Percentiles rank a stretch among this genome's conserved stretches.
Evolutionary conservation across 2,888 invertebrate species (phyloP).

Genomic region (Apomyelois bistriatella): DNA sequence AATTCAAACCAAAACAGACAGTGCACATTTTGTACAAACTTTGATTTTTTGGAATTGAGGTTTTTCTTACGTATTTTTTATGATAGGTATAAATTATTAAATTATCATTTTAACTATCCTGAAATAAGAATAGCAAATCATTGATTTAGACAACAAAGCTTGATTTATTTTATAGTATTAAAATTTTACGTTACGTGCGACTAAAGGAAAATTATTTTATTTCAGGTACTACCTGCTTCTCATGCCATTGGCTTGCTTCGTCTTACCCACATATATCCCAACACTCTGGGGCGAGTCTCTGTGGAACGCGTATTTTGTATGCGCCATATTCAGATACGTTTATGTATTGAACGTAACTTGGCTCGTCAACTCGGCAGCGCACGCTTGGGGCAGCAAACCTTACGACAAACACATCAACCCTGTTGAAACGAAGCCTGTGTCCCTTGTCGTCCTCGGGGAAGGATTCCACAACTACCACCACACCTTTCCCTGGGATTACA

Average conservation of each 20-base stretch:
- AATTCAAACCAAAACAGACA: no score
- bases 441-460: conserved; percentile 84
- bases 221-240: conserved; percentile 85
- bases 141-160: no score
- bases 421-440: conserved; percentile 83
- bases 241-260: conserved; percentile 87
- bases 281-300: conserved; percentile 88
- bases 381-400: conserved; percentile 86
- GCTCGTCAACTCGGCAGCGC: conserved; percentile 94
- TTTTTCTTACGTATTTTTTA: no score
- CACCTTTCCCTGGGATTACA: conserved; percentile 91
- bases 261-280: conserved; percentile 87
- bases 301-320: conserved; percentile 83
- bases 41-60: no score
- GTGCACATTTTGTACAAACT: no score
- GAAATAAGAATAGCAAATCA: no score
- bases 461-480: conserved; percentile 95
- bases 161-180: no score
- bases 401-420: conserved; percentile 88
- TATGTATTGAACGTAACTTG: conserved; percentile 91
- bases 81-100: no score
- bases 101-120: no score
- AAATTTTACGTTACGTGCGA: no score
- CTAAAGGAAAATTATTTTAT: no score
- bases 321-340: conserved; percentile 87